Conservation (phyloP, 2,113 vertebrate species). For the Ctenomys sociabilis region DNA sequence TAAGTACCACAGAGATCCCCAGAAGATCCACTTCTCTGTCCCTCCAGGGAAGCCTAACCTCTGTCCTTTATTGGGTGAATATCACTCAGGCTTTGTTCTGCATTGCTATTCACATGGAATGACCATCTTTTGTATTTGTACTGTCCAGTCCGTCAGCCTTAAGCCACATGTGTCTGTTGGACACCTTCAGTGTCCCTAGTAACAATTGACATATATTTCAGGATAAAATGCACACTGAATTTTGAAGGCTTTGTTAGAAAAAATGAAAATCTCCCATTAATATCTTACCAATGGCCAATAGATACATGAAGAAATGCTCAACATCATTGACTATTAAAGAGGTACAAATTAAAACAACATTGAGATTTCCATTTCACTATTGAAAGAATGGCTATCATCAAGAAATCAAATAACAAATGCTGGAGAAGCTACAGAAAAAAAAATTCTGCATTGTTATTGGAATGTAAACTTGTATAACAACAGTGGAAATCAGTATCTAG, state of each 20-base stretch:
- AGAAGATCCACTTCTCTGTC: neutral
- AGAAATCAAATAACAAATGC: neutral
- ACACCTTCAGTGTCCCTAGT: neutral
- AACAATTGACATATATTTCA: neutral
- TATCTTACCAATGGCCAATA: neutral
- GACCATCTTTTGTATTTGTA: neutral
- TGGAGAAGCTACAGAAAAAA: neutral
- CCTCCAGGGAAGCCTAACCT: neutral
- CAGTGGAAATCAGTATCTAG: neutral
- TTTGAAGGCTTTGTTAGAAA: neutral
- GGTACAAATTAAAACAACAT: neutral
- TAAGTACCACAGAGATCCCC: neutral
- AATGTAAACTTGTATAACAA: neutral
- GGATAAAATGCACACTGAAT: neutral
- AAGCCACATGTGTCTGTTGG: neutral
- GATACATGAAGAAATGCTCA: neutral
- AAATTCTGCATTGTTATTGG: neutral
- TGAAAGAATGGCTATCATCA: neutral
- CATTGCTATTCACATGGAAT: neutral
- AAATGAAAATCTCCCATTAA: neutral
- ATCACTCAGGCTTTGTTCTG: neutral
- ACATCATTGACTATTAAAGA: neutral
- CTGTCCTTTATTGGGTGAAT: neutral
- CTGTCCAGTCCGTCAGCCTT: neutral
- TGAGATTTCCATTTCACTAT: neutral